Evolutionary conservation across 2,797 vertebrate genomes (phyloP).

Genomic region (Acanthiza pusilla): DNA sequence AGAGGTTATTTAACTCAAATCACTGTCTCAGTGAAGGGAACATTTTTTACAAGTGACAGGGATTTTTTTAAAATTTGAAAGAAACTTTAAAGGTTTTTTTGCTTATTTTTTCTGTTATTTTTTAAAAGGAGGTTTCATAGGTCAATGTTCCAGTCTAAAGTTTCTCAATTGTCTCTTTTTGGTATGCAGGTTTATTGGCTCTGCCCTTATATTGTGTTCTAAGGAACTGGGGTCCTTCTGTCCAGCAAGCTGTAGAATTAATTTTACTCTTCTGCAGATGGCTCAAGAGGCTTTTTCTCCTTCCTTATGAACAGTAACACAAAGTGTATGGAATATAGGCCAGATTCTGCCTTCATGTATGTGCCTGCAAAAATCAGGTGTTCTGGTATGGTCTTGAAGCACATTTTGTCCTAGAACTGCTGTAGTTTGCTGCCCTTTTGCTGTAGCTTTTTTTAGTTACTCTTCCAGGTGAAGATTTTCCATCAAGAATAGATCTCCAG

Average conservation of each 20-base stretch:
- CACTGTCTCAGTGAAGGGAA: background rate
- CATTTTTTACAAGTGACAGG: background rate
- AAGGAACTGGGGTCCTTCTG: background rate
- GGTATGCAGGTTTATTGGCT: background rate
- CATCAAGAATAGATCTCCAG: rapidly evolving
- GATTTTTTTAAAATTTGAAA: background rate
- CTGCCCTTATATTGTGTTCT: background rate
- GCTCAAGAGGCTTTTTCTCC: background rate
- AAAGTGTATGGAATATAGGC: background rate
- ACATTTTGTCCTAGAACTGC: background rate
- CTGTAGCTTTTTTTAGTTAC: background rate
- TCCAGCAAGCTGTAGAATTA: background rate
- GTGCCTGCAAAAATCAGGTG: background rate
- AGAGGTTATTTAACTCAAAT: background rate
- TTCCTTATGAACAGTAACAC: background rate
- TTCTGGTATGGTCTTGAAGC: background rate
- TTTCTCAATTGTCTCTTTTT: background rate
- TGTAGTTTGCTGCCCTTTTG: background rate
- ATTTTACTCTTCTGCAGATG: background rate
- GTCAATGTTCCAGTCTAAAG: background rate
- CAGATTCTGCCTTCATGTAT: background rate
- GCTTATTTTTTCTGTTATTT: background rate
- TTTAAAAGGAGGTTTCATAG: background rate
- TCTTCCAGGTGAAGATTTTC: background rate
- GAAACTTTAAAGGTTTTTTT: background rate